These are phyloP conservation scores for Busseola fusca DNA, from an alignment of 2,888 invertebrate species.

Conservation along the genomic window DNA sequence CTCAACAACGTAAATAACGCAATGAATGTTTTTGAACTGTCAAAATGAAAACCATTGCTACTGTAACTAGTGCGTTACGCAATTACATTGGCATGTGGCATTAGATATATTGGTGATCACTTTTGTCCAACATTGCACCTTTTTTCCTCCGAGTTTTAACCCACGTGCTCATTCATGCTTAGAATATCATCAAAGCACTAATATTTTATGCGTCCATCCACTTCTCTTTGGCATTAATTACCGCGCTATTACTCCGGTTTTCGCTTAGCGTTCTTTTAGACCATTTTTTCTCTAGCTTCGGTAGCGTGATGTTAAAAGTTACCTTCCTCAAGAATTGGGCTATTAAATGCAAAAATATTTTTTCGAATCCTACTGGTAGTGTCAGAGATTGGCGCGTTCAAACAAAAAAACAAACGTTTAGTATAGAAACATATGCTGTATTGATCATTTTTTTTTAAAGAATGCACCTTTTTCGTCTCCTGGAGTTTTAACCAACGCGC, in stretches of 20 bases:
- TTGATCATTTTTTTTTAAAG: background rate
- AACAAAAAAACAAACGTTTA: too few species aligned
- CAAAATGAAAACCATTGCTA: background rate
- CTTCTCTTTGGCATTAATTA: conserved; percentile 27
- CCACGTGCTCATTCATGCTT: background rate
- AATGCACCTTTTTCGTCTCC: background rate
- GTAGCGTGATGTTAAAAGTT: too few species aligned
- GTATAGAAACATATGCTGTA: too few species aligned
- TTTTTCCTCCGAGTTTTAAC: background rate
- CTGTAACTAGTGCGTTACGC: background rate
- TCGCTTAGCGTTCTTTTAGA: too few species aligned
- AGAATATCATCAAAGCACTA: background rate
- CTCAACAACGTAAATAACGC: background rate
- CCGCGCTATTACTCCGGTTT: background rate
- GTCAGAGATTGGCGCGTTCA: too few species aligned
- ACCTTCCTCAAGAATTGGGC: too few species aligned
- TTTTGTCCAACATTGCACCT: background rate
- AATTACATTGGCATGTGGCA: background rate
- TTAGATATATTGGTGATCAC: background rate
- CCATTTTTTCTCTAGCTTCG: too few species aligned
- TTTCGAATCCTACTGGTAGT: too few species aligned
- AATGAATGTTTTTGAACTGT: background rate
- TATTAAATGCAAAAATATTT: too few species aligned
- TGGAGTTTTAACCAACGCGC: background rate
- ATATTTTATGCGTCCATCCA: background rate